Base-by-base conservation (phyloP, 2,113 vertebrate species). In the Sebastes fasciatus region DNA sequence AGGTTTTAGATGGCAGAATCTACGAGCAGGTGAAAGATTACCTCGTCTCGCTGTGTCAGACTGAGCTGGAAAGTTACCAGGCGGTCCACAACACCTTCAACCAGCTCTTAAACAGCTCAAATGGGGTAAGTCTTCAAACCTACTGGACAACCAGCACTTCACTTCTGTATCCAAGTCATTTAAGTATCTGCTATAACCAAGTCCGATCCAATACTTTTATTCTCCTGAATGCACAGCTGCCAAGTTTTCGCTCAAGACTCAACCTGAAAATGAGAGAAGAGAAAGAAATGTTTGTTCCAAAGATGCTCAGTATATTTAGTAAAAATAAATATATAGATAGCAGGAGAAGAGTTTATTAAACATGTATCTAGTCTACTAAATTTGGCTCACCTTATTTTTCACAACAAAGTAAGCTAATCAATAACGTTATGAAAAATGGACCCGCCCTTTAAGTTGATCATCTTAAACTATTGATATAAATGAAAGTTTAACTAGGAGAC, bases 11-110 rank as follows among this genome's bases (percentile, higher is more conserved):
- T 72, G 98, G 98, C 58, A 96, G 95, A 63, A 93, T 99, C 16
- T 97, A 97, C 8, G 96, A 98, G 86, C 97, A 98, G 88, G 95
- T 98, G 21, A 99, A 98, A 90, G 97, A 98, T 89, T 99, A 98
- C 94, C 96, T 99, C 92, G 96, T 96, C 82, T 96, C 96, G n/a
- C 96, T 99, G 93, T 98, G 96, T 95, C 95, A 96, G 90, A 97
- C 97, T 17, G 98, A 99, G 74, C 96, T 99, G 82, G 97, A 98
- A 85, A 91, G 95, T 0, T 97, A 96, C 89, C 96, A 97, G 88
- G 93, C 96, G 77, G 94, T 97, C 51, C 97, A 97, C 85, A 96
- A 96, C 92, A 97, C 97, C 12, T 99, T 99, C 95, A 96, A 95
- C 81, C 96, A 96, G 88, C 93, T 99, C 73, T 90, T 98, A 92